A percentile compares a stretch with the other conserved stretches of the same genome.
Conservation (phyloP, 2,797 vertebrate genomes). For the Sebastes oblongus region DNA sequence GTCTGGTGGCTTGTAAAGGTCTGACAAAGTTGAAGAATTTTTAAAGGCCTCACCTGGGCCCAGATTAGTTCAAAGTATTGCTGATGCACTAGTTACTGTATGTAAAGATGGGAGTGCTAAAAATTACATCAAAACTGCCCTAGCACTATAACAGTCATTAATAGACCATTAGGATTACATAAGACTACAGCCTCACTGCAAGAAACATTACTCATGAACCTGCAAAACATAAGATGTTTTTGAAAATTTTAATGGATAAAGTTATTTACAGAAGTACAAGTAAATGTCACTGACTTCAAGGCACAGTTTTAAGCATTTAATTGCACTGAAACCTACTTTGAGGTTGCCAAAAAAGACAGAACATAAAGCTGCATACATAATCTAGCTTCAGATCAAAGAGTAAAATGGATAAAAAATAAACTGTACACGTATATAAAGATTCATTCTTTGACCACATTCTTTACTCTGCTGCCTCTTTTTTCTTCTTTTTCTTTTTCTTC, state of each 20-base stretch:
- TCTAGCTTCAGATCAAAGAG: background rate
- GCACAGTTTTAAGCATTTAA: constrained; percentile 56
- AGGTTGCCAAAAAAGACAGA: background rate
- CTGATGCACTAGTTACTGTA: background rate
- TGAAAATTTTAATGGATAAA: constrained; percentile 12
- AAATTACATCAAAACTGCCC: too few species aligned
- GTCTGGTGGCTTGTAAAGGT: background rate
- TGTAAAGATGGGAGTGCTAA: too few species aligned
- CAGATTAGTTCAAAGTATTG: background rate
- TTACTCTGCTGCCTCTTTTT: constrained; percentile 31
- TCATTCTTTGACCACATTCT: constrained; percentile 28
- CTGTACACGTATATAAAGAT: constrained; percentile 68
- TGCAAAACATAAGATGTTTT: background rate
- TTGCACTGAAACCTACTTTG: constrained; percentile 5
- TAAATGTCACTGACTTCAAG: constrained; percentile 35
- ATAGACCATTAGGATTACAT: too few species aligned
- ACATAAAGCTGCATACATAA: background rate
- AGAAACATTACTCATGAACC: background rate
- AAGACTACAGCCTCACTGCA: too few species aligned
- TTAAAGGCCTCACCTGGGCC: background rate
- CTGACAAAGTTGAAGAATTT: background rate
- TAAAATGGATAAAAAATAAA: constrained; percentile 33
- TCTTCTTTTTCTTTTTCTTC: constrained; percentile 80
- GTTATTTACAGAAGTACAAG: constrained; percentile 65
- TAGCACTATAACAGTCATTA: too few species aligned